A percentile compares a stretch with the other conserved stretches of the same genome.
Evolutionary conservation across 2,888 invertebrate genomes (phyloP).

Genomic region (Cylindroiulus punctatus): DNA sequence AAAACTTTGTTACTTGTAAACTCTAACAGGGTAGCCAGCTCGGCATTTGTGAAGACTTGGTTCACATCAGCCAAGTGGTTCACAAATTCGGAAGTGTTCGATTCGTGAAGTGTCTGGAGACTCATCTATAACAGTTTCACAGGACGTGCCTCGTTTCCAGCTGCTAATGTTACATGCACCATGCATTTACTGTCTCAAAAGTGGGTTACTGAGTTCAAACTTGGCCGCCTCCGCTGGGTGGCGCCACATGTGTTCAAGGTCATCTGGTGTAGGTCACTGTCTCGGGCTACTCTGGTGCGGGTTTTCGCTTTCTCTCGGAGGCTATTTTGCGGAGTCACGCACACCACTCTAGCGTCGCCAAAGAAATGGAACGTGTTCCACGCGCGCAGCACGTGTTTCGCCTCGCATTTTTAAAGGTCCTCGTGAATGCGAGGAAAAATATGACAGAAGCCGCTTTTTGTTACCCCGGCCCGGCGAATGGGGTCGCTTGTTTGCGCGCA

Average conservation of each 20-base stretch:
- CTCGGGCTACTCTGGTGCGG: neutral
- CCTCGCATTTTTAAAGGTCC: neutral
- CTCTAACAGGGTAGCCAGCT: too few relatives aligned
- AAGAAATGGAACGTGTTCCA: conserved; percentile 8
- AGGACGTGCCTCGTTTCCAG: too few relatives aligned
- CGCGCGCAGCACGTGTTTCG: neutral
- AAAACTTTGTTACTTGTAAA: too few relatives aligned
- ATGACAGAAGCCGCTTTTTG: neutral
- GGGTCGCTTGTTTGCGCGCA: conserved; percentile 3
- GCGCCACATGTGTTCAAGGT: neutral
- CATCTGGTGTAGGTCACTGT: neutral
- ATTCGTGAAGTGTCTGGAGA: too few relatives aligned
- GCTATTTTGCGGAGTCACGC: conserved; percentile 16
- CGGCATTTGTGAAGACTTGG: too few relatives aligned
- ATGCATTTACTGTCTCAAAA: too few relatives aligned
- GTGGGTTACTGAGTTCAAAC: too few relatives aligned
- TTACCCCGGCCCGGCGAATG: neutral
- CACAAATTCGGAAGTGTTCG: too few relatives aligned
- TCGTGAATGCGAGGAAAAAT: neutral
- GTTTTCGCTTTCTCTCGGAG: neutral
- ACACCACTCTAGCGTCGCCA: neutral
- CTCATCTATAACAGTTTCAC: too few relatives aligned
- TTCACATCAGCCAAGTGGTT: too few relatives aligned
- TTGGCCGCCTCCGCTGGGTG: too few relatives aligned
- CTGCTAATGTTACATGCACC: too few relatives aligned